Base-by-base conservation (phyloP, 2,888 invertebrate species). In the Rhopalosiphum nymphaeae region DNA sequence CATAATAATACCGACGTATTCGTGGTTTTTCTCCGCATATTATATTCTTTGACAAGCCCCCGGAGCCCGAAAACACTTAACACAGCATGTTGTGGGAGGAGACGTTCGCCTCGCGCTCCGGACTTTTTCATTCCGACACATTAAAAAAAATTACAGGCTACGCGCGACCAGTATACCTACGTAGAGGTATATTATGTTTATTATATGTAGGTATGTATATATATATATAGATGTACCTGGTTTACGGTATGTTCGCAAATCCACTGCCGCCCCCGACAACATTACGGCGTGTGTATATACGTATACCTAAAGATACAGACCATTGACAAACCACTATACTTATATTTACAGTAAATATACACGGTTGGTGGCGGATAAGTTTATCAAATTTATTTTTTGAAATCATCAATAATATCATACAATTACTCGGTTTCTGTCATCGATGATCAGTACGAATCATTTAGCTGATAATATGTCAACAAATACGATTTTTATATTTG, bases 41-140 rank as follows among this genome's bases (percentile, higher is more conserved):
- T 91, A 46, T 57, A 53, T 44, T 88, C n/a, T 89, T 90, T 90
- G 85, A 90, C 93, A 85, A 93, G 93, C 57, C 93, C 85, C 89
- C 44, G 89, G 93, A 93, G 93, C 93, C n/a, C 56, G 89, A 85
- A 93, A 93, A 93, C 93, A 93, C 89, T 93, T 93, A 89, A 61
- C 93, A 56, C 84, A 4, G 57, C 78, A 78, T 78, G 84, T 85
- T 84, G 93, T 89, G 89, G 93, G 93, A 93, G 93, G 84, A 57
- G 61, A 88, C 57, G 78, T 9, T 36, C 78, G 78, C 36, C 78
- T 78, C 56, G 56, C 49, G 46, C 86, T 92, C 85, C 89, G 85
- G 85, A 93, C 57, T 90, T 93, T 93, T 93, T 90, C 93, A 49
- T 90, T 89, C 89, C 89, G 89, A 93, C 89, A 93, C 93, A 90